These are phyloP conservation scores for Archocentrus centrarchus DNA, from an alignment of 2,113 vertebrate genomes.

Conservation along the genomic window DNA sequence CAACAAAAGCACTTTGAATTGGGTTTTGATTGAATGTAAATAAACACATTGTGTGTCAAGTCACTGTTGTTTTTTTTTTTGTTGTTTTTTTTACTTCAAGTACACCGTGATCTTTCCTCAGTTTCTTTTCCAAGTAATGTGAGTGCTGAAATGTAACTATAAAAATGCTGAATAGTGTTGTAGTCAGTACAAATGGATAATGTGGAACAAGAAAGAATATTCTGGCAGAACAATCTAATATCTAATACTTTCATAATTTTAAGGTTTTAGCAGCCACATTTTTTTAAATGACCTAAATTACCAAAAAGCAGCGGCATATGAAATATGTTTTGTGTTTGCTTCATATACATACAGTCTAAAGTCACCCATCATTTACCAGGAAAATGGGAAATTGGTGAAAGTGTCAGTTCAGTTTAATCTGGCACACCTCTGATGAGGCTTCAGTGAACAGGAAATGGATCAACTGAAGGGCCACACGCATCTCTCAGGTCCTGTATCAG, in stretches of 20 bases:
- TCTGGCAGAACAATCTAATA: background rate
- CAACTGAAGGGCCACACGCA: background rate
- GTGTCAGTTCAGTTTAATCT: too few species aligned
- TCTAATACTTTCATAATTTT: background rate
- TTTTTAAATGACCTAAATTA: too few species aligned
- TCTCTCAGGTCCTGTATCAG: background rate
- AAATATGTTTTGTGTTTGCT: too few species aligned
- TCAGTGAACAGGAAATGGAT: background rate
- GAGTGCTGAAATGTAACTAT: background rate
- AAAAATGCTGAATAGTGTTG: background rate
- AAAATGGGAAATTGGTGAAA: background rate
- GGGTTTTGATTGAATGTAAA: conserved; percentile 5
- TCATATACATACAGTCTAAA: background rate
- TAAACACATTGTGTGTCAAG: background rate
- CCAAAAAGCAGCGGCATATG: background rate
- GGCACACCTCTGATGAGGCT: background rate
- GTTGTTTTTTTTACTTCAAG: background rate
- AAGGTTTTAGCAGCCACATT: too few species aligned
- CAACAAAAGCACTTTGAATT: conserved; percentile 8
- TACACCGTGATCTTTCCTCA: background rate
- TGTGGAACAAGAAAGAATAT: background rate
- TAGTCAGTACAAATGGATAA: background rate
- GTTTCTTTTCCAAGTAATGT: background rate
- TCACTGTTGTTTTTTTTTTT: background rate
- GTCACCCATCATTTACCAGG: background rate